Evolutionary conservation across 2,888 invertebrate species (phyloP), one percentile per base, ranked within the genome.

Genomic region (Mythimna impura): DNA sequence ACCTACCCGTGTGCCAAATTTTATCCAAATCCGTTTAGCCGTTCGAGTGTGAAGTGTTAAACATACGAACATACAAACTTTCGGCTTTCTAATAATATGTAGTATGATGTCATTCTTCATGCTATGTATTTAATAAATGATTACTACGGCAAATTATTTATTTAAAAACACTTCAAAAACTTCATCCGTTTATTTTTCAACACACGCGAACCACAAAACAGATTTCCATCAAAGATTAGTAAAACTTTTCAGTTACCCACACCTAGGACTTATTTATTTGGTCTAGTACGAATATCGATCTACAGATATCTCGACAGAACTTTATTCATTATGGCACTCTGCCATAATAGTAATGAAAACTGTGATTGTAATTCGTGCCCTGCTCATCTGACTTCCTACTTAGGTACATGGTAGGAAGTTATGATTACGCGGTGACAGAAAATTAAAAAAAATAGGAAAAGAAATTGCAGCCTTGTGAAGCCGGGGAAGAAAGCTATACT

Each of bases 171-270:
- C 12, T 47, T 30, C 2, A 34, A 50, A n/a, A 50, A 22, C 9
- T 36, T 47, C 3, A 3, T 6, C 3, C 3, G 8, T 50, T 14
- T 47, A n/a, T 54, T 47, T 66, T 74, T 47, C 10, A 50, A 20
- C 17, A 30, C 30, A 40, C 67, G 40, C 66, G 22, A 74, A 43
- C 22, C 8, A 25, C 12, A 34, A 2, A 76, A 40, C 40, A 25
- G 76, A 75, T 74, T 76, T 50, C 17, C n/a, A 20, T 52, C 7
- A 57, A 47, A 67, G 77, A 75, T 76, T 25, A 62, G 40, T 5
- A 12, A 17, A 75, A 60, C 58, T 57, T 50, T 67, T 61, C 14
- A 55, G 50, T 60, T 47, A 50, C n/a, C 40, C 10, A 43, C 17
- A n/a, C 25, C 20, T 14, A 20, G 17, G 34, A 1, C n/a, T 7